phyloP scores from a whole-genome alignment of 2,797 vertebrate species.

The Staurois parvus region DNA sequence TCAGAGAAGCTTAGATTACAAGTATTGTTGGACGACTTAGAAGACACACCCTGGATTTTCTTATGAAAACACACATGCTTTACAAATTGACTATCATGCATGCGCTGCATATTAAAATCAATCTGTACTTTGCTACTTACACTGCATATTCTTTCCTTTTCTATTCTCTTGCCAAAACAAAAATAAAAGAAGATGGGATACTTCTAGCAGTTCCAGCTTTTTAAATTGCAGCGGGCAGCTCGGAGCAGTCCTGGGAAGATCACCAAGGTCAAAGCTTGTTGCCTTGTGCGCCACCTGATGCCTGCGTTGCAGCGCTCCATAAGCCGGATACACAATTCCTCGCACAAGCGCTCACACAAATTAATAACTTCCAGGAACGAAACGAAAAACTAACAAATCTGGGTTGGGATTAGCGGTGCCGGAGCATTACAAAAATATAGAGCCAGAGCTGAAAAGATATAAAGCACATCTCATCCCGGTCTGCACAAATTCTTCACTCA shows the following conservation, averaged over 20 bases:
- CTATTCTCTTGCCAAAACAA: no score
- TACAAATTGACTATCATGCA: no score
- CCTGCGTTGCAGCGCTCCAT: neutral
- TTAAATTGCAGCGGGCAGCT: neutral
- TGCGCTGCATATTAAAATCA: no score
- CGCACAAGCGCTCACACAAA: constrained; percentile 32
- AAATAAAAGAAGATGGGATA: no score
- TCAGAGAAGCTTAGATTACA: no score
- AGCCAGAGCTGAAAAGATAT: neutral
- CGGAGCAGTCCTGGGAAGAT: neutral
- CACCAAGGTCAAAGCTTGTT: constrained; percentile 6
- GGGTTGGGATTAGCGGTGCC: constrained; percentile 16
- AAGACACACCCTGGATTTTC: no score
- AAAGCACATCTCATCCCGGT: neutral
- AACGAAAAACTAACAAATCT: constrained; percentile 12
- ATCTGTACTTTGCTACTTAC: no score
- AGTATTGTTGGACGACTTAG: no score
- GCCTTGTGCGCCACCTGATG: neutral
- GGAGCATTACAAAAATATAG: neutral
- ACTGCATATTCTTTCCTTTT: no score
- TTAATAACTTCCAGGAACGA: constrained; percentile 30
- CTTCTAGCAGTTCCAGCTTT: neutral
- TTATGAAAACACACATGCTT: no score
- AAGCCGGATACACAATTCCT: neutral
- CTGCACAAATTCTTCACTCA: constrained; percentile 2